These are phyloP conservation scores for Argentina silus DNA, from an alignment of 2,797 vertebrate genomes.

Conservation along the genomic window DNA sequence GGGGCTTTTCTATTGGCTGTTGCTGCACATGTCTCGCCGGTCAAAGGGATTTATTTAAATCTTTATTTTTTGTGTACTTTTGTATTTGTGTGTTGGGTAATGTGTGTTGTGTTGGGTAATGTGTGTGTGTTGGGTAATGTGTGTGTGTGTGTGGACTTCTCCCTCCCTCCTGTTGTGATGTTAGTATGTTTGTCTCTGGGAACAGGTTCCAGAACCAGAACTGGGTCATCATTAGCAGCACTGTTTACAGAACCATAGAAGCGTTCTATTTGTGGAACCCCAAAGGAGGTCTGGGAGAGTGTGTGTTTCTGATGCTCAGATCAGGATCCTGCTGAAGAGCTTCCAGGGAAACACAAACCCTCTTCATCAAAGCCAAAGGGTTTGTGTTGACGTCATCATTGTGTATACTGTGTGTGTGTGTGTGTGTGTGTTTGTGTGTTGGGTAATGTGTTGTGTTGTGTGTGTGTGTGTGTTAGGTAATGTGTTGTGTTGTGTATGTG, in stretches of 20 bases:
- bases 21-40: not conserved
- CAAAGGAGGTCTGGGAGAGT: too few relatives aligned
- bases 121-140: not conserved
- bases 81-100: slow-evolving; percentile 2
- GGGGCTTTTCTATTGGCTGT: not conserved
- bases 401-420: too few relatives aligned
- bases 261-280: too few relatives aligned
- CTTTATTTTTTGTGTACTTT: slow-evolving; percentile 7
- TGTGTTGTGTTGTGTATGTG: too few relatives aligned
- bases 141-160: not conserved
- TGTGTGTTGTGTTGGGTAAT: slow-evolving; percentile 7
- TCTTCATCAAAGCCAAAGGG: not conserved
- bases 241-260: too few relatives aligned
- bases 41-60: not conserved
- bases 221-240: not conserved
- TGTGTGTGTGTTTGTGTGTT: too few relatives aligned
- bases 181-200: slow-evolving; percentile 1
- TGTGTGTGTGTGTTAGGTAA: too few relatives aligned
- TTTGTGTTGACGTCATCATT: too few relatives aligned
- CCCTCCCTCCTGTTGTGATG: not conserved
- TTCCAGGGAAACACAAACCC: not conserved
- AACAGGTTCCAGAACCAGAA: not conserved
- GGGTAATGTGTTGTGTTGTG: too few relatives aligned
- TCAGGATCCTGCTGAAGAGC: not conserved
- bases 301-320: too few relatives aligned